phyloP scores from a whole-genome alignment of 2,888 invertebrate genomes.

The Standfussiana lucernea region DNA sequence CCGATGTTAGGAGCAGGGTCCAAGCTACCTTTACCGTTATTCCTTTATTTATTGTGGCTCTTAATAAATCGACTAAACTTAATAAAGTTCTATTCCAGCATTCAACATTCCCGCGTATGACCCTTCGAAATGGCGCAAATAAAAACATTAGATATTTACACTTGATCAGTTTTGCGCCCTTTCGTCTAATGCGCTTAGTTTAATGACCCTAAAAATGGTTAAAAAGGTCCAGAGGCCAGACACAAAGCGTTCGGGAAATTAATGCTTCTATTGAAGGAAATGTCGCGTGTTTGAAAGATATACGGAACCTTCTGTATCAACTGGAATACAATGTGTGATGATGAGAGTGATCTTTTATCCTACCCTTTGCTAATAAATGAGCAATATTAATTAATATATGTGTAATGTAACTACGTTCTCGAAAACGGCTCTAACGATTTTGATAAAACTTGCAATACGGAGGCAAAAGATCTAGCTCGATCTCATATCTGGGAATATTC shows the following conservation, averaged over 20 bases:
- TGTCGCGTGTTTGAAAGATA: constrained; percentile 32
- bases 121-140: constrained; percentile 76
- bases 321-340: neutral
- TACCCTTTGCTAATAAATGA: too few species aligned
- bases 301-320: neutral
- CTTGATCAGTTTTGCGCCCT: constrained; percentile 87
- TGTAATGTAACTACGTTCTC: too few species aligned
- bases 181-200: constrained; percentile 85
- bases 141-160: constrained; percentile 88
- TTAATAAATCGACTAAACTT: neutral
- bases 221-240: constrained; percentile 73
- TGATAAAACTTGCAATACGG: too few species aligned
- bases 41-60: neutral
- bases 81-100: constrained; percentile 42
- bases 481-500: too few species aligned
- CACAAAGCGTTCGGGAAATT: constrained; percentile 56
- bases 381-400: too few species aligned
- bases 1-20: neutral
- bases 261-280: constrained; percentile 57
- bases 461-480: too few species aligned
- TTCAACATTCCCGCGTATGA: constrained; percentile 61
- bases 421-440: too few species aligned
- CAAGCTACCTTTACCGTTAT: neutral
- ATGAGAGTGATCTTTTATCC: too few species aligned
- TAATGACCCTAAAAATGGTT: constrained; percentile 85